A percentile compares a stretch with the other conserved stretches of the same genome.
Conservation (phyloP, 2,888 invertebrate genomes). For the Hyposoter didymator region DNA sequence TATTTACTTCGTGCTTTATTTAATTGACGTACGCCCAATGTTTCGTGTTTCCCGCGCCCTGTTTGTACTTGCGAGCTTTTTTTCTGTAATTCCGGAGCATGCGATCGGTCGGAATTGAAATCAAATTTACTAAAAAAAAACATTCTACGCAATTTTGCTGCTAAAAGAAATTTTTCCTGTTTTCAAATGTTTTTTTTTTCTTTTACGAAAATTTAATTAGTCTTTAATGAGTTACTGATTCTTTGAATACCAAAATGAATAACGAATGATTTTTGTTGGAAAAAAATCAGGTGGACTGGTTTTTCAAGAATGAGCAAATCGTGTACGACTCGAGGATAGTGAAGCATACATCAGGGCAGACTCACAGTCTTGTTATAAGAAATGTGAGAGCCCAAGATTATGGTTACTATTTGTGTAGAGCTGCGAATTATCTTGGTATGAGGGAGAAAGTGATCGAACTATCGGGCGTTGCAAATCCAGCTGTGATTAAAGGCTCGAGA, state of each 20-base stretch:
- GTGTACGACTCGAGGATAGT: slow-evolving; percentile 79
- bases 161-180: too few species aligned
- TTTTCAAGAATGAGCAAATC: slow-evolving; percentile 76
- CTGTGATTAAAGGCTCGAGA: slow-evolving; percentile 87
- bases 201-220: not conserved
- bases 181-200: not conserved
- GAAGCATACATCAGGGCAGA: slow-evolving; percentile 86
- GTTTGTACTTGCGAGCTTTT: not conserved
- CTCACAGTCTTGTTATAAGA: slow-evolving; percentile 89
- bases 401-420: slow-evolving; percentile 92
- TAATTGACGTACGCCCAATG: not conserved
- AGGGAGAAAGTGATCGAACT: slow-evolving; percentile 90
- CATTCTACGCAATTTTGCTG: not conserved
- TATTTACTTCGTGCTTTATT: not conserved
- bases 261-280: not conserved
- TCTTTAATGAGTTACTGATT: not conserved
- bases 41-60: not conserved
- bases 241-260: too few species aligned
- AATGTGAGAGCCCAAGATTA: slow-evolving; percentile 89
- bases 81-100: not conserved
- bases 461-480: slow-evolving; percentile 90
- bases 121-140: not conserved
- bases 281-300: slow-evolving; percentile 82
- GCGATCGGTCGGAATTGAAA: not conserved
- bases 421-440: slow-evolving; percentile 90